A percentile compares a stretch with the other conserved stretches of the same genome.
These are phyloP conservation scores for Lasioglossum oenotherae DNA, from an alignment of 2,888 invertebrate species.

Conservation along the genomic window DNA sequence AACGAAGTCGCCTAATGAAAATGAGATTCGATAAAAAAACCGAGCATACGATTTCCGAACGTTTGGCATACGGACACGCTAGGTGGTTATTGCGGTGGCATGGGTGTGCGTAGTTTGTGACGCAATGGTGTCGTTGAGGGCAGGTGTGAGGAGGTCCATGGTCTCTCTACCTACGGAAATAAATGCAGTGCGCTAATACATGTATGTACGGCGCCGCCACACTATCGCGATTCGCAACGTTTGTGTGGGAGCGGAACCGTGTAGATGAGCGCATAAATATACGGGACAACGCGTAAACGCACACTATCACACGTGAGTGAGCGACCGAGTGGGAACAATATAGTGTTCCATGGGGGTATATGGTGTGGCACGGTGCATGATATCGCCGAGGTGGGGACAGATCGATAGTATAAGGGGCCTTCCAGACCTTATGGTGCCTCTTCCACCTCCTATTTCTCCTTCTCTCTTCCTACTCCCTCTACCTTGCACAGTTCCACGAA, in stretches of 20 bases:
- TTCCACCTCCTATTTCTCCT: constrained; percentile 71
- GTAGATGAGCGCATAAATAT: constrained; percentile 34
- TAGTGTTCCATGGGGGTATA: constrained; percentile 74
- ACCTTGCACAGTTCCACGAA: constrained; percentile 53
- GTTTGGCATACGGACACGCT: background rate
- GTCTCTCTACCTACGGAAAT: constrained; percentile 45
- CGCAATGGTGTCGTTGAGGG: constrained; percentile 69
- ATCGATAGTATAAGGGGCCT: constrained; percentile 81
- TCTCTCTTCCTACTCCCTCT: constrained; percentile 54
- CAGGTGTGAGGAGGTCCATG: constrained; percentile 73
- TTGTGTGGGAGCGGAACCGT: constrained; percentile 18
- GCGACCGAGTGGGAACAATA: constrained; percentile 71
- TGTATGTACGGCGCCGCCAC: constrained; percentile 1
- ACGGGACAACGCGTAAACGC: constrained; percentile 47
- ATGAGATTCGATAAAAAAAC: background rate
- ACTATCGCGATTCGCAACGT: background rate
- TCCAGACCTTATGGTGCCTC: constrained; percentile 81
- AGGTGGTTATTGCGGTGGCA: constrained; percentile 36
- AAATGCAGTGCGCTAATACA: constrained; percentile 49
- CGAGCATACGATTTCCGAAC: background rate
- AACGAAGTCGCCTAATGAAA: background rate
- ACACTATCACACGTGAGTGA: constrained; percentile 43
- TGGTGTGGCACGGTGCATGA: constrained; percentile 66
- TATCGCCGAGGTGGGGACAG: constrained; percentile 75
- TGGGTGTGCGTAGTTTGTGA: constrained; percentile 64